Evolutionary conservation across 1,140 invertebrate species (phyloP).

Genomic region (Spodoptera litura): DNA sequence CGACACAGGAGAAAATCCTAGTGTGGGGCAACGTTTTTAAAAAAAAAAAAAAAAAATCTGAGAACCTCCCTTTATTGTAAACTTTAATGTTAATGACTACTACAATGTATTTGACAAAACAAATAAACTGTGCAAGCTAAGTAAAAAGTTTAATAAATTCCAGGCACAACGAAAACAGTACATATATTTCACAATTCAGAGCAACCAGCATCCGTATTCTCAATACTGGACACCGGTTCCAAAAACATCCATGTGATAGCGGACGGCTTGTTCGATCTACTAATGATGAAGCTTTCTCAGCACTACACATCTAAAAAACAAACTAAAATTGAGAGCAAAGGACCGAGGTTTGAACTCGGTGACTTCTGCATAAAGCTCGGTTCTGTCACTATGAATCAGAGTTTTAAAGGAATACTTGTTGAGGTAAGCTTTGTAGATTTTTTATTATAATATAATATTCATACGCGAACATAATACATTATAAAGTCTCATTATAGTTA

Average conservation of each 20-base stretch:
- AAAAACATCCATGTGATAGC: constrained; percentile 95
- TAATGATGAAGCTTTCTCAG: constrained; percentile 95
- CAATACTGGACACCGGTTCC: constrained; percentile 94
- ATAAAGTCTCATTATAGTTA: no score
- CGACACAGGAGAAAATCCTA: no score
- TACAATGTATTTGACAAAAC: no score
- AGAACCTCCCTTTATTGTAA: no score
- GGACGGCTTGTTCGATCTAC: constrained; percentile 95
- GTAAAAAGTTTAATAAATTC: neutral
- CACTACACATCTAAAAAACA: constrained; percentile 96
- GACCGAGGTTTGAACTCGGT: constrained; percentile 95
- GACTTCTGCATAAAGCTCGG: constrained; percentile 98
- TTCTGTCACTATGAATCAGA: constrained; percentile 96
- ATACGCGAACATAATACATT: no score
- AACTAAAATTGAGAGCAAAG: constrained; percentile 96
- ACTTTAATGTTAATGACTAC: no score
- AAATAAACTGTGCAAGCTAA: no score
- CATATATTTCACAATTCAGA: constrained; percentile 98
- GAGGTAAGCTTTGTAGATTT: constrained; percentile 89
- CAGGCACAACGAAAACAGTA: constrained; percentile 90
- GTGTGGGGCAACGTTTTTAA: no score
- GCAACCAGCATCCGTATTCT: constrained; percentile 97
- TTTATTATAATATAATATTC: no score
- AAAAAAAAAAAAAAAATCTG: no score
- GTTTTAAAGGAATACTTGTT: constrained; percentile 97